Evolutionary conservation across 2,113 vertebrate genomes (phyloP).

Genomic region (Strix aluco): DNA sequence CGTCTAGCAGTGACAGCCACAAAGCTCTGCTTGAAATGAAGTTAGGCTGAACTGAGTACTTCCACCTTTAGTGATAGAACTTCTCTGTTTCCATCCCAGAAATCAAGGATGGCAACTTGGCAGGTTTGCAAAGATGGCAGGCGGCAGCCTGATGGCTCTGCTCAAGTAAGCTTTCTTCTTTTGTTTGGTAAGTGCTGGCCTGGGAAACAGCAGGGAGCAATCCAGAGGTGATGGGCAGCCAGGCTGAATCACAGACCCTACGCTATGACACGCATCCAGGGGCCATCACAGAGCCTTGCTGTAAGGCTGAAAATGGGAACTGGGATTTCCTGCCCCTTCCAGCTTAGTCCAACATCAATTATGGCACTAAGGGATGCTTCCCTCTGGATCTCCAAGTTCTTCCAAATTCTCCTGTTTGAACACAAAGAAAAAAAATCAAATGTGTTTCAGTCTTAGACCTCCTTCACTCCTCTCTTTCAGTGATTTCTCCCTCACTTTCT

Average conservation of each 20-base stretch:
- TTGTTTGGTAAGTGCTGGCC: not conserved
- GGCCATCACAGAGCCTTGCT: not conserved
- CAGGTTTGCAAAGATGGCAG: not conserved
- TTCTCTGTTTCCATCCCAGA: not conserved
- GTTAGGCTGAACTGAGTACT: not conserved
- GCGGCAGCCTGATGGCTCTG: not conserved
- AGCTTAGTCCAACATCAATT: not conserved
- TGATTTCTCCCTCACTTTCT: not conserved
- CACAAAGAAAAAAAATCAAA: fast-evolving
- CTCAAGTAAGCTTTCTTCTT: not conserved
- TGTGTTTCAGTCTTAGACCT: not conserved
- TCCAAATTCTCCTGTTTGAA: not conserved
- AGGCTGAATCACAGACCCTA: not conserved
- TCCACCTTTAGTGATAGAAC: not conserved
- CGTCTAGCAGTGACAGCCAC: not conserved
- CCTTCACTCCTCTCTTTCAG: not conserved
- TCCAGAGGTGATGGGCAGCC: not conserved
- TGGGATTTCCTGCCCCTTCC: not conserved
- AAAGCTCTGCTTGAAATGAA: not conserved
- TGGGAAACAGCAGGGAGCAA: not conserved
- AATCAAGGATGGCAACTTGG: not conserved
- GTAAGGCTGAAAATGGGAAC: not conserved
- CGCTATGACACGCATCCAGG: fast-evolving
- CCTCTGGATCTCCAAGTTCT: not conserved
- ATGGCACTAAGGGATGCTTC: not conserved